Evolutionary conservation across 2,797 vertebrate species (phyloP), one percentile per base, ranked within the genome.

Genomic region (Psittacula echo): DNA sequence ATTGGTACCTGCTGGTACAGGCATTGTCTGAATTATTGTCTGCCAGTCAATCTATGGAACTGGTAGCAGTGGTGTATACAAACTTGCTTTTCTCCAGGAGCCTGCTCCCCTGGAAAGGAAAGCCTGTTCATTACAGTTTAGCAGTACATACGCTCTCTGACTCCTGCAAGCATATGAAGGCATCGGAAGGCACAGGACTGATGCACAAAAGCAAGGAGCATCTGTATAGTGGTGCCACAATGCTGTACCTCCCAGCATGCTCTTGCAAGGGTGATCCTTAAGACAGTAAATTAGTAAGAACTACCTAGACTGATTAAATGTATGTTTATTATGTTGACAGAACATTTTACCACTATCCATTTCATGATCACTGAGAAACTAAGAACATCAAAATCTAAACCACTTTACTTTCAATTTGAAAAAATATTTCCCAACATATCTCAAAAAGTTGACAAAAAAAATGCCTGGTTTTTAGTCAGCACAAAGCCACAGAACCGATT

Each of bases 141-240:
- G 30, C 5, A 22, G 71, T n/a, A 45, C 54, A 13, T 21, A 26
- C 8, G 23, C 61, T 67, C 32, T 79, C 66, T 71, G 74, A 47
- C 51, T 90, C 71, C 73, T 58, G 83, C 87, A 84, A 89, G 86
- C 70, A 50, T 67, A 85, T 95, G 86, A 37, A 85, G 94, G 94
- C 89, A 86, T 95, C 79, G 65, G 96, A 98, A 98, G 97, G 98
- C 98, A 98, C 97, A 94, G 95, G 87, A 53, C 97, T 94, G 78
- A 87, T 34, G 58, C 61, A 71, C 54, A 72, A 87, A 93, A 85
- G 76, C 89, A 85, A 95, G 87, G 86, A 95, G 77, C 81, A 62
- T 84, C 90, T 93, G 41, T 53, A 74, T 80, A 92, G 41, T 50
- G 95, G 80, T 84, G 90, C 91, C 95, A 83, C 90, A 70, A 16